These are phyloP conservation scores for Caenorhabditis wallacei DNA, from an alignment of 2,888 invertebrate genomes.

Conservation along the genomic window DNA sequence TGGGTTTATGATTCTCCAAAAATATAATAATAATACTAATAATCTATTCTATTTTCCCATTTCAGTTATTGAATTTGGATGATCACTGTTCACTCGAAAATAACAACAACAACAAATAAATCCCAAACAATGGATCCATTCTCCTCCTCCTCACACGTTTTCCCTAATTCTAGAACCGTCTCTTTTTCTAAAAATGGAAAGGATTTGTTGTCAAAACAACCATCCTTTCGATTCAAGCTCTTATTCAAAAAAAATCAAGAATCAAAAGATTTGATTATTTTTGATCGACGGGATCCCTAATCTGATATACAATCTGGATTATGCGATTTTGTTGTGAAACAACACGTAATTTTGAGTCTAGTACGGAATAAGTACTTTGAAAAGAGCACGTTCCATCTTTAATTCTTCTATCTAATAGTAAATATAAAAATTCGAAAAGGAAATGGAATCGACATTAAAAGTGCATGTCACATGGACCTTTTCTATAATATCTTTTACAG, in stretches of 20 bases:
- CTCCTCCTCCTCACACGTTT: too few relatives aligned
- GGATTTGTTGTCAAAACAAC: conserved; percentile 33
- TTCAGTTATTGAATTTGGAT: not conserved
- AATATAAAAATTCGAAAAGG: not conserved
- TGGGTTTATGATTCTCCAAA: too few relatives aligned
- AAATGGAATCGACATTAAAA: too few relatives aligned
- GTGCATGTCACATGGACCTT: conserved; percentile 8
- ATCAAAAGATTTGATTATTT: conserved; percentile 3
- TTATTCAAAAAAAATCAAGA: not conserved
- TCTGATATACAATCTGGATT: not conserved
- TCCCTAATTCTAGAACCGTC: not conserved
- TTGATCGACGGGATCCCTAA: not conserved
- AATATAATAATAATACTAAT: too few relatives aligned
- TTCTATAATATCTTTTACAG: conserved; percentile 6
- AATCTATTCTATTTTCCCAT: not conserved
- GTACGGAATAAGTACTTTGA: not conserved
- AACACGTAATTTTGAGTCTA: not conserved
- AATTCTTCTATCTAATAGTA: not conserved
- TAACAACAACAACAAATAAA: not conserved
- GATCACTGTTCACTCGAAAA: not conserved
- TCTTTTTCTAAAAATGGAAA: not conserved
- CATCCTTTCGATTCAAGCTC: conserved; percentile 17
- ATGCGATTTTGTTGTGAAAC: not conserved
- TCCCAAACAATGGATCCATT: not conserved
- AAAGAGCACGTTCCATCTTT: not conserved